Conservation (phyloP, 2,888 invertebrate genomes). For the Nomada fucata region DNA sequence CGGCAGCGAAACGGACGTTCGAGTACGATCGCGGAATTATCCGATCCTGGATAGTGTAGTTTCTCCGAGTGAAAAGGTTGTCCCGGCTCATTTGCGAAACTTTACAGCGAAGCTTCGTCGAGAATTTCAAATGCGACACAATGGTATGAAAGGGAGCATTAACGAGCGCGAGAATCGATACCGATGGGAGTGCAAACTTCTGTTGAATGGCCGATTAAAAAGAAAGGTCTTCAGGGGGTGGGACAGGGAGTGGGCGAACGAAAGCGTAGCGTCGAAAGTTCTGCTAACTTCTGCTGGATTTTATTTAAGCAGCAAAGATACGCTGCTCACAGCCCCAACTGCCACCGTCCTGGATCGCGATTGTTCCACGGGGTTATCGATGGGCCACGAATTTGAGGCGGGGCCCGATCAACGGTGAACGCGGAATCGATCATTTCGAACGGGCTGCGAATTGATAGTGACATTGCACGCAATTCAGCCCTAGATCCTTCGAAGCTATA, state of each 20-base stretch:
- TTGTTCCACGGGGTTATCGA: slow-evolving; percentile 10
- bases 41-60: background rate
- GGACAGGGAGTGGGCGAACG: background rate
- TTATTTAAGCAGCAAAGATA: background rate
- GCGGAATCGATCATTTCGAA: slow-evolving; percentile 1
- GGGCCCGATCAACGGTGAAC: background rate
- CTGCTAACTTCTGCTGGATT: background rate
- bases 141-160: slow-evolving; percentile 11
- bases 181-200: slow-evolving; percentile 5
- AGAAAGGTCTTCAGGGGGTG: background rate
- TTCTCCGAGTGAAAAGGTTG: background rate
- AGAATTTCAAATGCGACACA: background rate
- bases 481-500: background rate
- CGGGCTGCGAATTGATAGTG: background rate
- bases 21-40: background rate
- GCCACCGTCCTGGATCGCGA: background rate
- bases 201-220: background rate
- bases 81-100: background rate
- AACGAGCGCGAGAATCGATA: slow-evolving; percentile 2
- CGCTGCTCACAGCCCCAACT: background rate
- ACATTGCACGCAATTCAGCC: background rate
- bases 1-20: background rate
- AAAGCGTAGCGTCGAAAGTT: background rate
- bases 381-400: background rate
- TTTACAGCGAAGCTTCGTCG: background rate